Percentiles rank a stretch among this genome's conserved stretches.
These are phyloP conservation scores for Pantherophis vulpinus DNA, from an alignment of 2,797 vertebrate species.

Conservation along the genomic window DNA sequence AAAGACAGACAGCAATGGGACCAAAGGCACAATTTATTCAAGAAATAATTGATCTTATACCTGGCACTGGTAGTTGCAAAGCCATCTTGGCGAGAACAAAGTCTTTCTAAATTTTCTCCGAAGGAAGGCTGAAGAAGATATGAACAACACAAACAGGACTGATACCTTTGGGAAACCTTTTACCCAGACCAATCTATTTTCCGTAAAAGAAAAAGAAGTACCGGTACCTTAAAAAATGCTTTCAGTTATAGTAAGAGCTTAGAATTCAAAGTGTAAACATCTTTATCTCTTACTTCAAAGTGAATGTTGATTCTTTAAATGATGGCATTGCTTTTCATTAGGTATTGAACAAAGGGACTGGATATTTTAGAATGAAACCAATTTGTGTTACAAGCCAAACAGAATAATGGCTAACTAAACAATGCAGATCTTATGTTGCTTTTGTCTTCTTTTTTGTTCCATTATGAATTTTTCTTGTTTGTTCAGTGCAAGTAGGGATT, in stretches of 20 bases:
- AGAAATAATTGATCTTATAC: neutral
- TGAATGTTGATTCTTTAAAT: neutral
- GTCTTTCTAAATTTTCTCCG: neutral
- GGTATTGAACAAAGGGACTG: neutral
- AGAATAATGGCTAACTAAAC: conserved; percentile 45
- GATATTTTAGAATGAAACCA: neutral
- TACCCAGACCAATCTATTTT: neutral
- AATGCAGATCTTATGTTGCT: conserved; percentile 40
- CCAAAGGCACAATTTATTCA: neutral
- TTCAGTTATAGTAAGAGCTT: conserved; percentile 6
- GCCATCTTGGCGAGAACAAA: neutral
- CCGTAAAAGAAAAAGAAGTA: neutral
- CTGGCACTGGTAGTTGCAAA: neutral
- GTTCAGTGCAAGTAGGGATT: conserved; percentile 27
- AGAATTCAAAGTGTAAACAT: neutral
- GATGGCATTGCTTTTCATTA: neutral
- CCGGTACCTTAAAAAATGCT: neutral
- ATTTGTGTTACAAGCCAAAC: conserved; percentile 16
- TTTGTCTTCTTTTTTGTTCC: no score
- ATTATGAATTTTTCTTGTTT: conserved; percentile 54
- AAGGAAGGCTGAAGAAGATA: neutral
- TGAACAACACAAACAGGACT: neutral
- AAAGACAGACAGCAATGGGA: neutral
- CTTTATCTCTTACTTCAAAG: conserved; percentile 2
- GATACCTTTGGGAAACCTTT: neutral